Evolutionary conservation across 2,797 vertebrate species (phyloP).

Genomic region (Leptoclinus maculatus): DNA sequence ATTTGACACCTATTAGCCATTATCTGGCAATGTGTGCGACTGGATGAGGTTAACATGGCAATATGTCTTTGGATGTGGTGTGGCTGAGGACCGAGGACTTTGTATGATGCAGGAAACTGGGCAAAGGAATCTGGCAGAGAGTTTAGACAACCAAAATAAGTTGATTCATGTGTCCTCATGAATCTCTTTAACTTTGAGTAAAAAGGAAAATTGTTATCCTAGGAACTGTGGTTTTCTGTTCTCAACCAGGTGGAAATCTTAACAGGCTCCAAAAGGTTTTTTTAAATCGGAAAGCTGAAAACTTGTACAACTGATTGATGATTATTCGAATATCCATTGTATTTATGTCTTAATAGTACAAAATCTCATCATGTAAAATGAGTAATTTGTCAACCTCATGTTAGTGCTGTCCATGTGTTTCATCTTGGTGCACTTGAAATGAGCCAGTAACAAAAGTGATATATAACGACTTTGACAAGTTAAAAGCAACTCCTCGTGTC

Average conservation of each 20-base stretch:
- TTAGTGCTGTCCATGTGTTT: neutral
- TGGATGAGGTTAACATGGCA: neutral
- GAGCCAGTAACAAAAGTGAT: conserved; percentile 34
- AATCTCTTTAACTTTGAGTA: neutral
- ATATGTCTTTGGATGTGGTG: conserved; percentile 5
- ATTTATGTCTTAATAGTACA: neutral
- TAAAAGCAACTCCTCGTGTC: conserved; percentile 43
- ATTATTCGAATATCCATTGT: neutral
- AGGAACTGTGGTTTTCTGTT: neutral
- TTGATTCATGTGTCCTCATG: neutral
- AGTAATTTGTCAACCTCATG: neutral
- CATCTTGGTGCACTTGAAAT: conserved; percentile 20
- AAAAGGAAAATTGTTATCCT: neutral
- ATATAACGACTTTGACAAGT: conserved; percentile 56
- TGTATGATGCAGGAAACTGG: neutral
- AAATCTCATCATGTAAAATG: neutral
- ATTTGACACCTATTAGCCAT: neutral
- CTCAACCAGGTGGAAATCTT: neutral
- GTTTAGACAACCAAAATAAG: neutral
- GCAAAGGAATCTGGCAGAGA: neutral
- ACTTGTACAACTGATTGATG: neutral
- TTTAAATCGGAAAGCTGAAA: neutral
- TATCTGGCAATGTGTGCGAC: neutral
- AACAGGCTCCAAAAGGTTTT: too few species aligned
- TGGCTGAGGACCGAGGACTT: neutral